These are phyloP conservation scores for Drosophila neotestacea DNA, from an alignment of 2,888 invertebrate genomes.

Conservation along the genomic window DNA sequence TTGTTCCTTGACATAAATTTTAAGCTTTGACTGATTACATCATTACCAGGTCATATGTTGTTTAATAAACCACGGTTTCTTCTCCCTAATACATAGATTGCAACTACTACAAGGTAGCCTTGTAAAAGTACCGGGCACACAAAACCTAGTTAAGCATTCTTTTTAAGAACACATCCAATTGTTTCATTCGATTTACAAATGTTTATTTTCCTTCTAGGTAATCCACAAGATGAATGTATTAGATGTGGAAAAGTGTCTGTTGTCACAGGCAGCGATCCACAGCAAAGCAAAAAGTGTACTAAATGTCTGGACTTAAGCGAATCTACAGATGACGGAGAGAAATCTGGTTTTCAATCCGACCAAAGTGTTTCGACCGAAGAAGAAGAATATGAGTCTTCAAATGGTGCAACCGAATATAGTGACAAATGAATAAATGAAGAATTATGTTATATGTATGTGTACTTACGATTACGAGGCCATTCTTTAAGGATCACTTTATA, in stretches of 20 bases:
- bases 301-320: slow-evolving; percentile 79
- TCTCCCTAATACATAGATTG: too few relatives aligned
- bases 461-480: slow-evolving; percentile 35
- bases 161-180: not conserved
- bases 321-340: slow-evolving; percentile 64
- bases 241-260: slow-evolving; percentile 87
- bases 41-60: too few relatives aligned
- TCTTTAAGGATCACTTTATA: slow-evolving; percentile 32
- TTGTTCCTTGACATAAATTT: too few relatives aligned
- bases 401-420: slow-evolving; percentile 82
- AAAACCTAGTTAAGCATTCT: too few relatives aligned
- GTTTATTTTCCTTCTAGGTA: slow-evolving; percentile 84
- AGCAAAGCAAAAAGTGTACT: slow-evolving; percentile 83
- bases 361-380: slow-evolving; percentile 80
- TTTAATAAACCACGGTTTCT: too few relatives aligned
- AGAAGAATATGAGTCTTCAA: slow-evolving; percentile 72
- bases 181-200: not conserved
- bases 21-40: too few relatives aligned
- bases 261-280: slow-evolving; percentile 77
- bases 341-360: slow-evolving; percentile 78
- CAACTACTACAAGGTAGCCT: too few relatives aligned
- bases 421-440: slow-evolving; percentile 60
- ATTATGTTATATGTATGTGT: slow-evolving; percentile 16
- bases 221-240: slow-evolving; percentile 87
- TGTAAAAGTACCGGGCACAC: too few relatives aligned